These are phyloP conservation scores for Astreopora myriophthalma DNA, from an alignment of 64 coral and sea anemone species.

Conservation along the genomic window DNA sequence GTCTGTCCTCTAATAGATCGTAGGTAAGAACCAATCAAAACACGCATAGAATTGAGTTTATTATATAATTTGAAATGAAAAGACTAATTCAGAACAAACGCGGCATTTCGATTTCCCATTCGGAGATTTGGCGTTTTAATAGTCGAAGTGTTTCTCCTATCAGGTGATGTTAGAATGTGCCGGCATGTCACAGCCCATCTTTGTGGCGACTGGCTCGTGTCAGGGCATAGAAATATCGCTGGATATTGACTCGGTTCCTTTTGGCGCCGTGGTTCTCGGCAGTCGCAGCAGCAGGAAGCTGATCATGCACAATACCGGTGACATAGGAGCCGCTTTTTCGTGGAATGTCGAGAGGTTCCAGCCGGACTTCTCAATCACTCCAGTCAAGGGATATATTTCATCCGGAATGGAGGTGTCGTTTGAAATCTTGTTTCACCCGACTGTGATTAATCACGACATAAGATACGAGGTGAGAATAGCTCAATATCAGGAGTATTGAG, in stretches of 20 bases:
- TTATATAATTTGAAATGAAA: no score
- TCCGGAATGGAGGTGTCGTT: slow-evolving; percentile 95
- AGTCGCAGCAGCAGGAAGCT: slow-evolving; percentile 88
- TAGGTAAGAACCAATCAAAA: no score
- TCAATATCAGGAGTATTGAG: neutral
- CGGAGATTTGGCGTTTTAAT: no score
- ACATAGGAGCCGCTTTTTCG: slow-evolving; percentile 90
- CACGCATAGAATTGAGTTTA: no score
- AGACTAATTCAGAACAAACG: no score
- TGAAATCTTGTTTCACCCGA: slow-evolving; percentile 84
- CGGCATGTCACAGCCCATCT: slow-evolving; percentile 90
- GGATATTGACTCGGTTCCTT: slow-evolving; percentile 92
- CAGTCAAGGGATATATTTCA: slow-evolving; percentile 90
- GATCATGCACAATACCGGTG: slow-evolving; percentile 96
- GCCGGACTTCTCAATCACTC: slow-evolving; percentile 82
- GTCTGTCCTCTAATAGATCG: no score
- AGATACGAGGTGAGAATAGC: slow-evolving; percentile 80
- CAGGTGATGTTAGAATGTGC: slow-evolving; percentile 99
- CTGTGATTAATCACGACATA: slow-evolving; percentile 84
- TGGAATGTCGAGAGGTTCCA: slow-evolving; percentile 91
- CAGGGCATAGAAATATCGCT: slow-evolving; percentile 91
- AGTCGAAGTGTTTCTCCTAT: neutral
- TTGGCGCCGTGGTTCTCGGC: slow-evolving; percentile 87
- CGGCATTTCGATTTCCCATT: neutral
- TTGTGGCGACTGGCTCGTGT: slow-evolving; percentile 89